Evolutionary conservation across 53 echinoderm and acorn worm genomes (phyloP).

Genomic region (Paracentrotus lividus): DNA sequence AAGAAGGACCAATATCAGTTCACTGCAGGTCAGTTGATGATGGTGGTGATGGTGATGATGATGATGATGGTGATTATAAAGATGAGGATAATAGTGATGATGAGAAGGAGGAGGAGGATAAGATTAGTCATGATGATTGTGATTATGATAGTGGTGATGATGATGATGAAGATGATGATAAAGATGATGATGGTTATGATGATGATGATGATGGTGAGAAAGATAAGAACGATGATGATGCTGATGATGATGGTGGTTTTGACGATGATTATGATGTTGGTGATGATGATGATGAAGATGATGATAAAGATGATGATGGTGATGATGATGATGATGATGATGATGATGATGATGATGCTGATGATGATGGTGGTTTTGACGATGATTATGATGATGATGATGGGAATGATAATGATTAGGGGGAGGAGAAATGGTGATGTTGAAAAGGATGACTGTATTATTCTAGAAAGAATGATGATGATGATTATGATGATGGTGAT

Average conservation of each 20-base stretch:
- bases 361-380: neutral
- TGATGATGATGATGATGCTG: conserved; percentile 12
- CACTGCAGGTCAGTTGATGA: conserved; percentile 91
- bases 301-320: neutral
- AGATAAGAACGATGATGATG: neutral
- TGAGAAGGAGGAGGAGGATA: too few relatives aligned
- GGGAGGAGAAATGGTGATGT: too few relatives aligned
- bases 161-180: neutral
- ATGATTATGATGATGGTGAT: neutral
- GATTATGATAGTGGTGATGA: neutral
- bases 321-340: neutral
- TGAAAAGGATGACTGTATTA: too few relatives aligned
- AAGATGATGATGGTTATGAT: neutral
- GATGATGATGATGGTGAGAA: neutral
- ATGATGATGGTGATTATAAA: neutral
- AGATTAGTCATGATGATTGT: too few relatives aligned
- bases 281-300: neutral
- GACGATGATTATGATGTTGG: neutral
- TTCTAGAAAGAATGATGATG: neutral
- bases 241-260: neutral
- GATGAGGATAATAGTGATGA: neutral
- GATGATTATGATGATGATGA: neutral
- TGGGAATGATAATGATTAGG: too few relatives aligned
- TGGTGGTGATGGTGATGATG: neutral
- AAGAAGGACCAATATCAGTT: conserved; percentile 97